phyloP scores from a whole-genome alignment of 2,113 vertebrate species.

The Gymnarchus niloticus region DNA sequence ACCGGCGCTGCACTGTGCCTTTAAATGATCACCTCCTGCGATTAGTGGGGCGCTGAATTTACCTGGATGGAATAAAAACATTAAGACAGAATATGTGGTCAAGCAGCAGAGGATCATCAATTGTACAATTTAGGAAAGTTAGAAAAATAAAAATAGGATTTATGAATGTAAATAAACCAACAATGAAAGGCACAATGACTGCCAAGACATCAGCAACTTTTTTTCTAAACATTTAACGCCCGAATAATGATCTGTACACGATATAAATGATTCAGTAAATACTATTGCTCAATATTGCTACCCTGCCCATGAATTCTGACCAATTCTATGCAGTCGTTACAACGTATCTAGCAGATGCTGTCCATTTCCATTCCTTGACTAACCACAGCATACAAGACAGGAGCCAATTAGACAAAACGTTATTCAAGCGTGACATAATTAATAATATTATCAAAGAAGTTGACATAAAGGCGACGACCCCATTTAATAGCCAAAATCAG shows the following conservation, averaged over 20 bases:
- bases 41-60: neutral
- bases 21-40: neutral
- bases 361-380: neutral
- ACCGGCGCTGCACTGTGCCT: neutral
- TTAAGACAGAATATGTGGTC: neutral
- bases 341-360: neutral
- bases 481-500: neutral
- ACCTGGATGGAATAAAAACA: conserved; percentile 12
- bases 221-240: neutral
- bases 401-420: neutral
- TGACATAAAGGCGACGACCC: no score
- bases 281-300: neutral
- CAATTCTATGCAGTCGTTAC: neutral
- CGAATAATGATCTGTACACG: neutral
- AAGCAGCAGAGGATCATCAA: neutral
- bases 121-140: neutral
- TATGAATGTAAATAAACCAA: neutral
- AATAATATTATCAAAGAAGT: neutral
- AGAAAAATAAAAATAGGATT: neutral
- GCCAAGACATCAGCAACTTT: neutral
- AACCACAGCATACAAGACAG: neutral
- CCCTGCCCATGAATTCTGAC: neutral
- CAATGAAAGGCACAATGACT: neutral
- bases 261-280: neutral
- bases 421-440: neutral